Evolutionary conservation across 2,797 vertebrate genomes (phyloP), one percentile per base, ranked within the genome.

Genomic region (Cryptoblepharus egeriae): DNA sequence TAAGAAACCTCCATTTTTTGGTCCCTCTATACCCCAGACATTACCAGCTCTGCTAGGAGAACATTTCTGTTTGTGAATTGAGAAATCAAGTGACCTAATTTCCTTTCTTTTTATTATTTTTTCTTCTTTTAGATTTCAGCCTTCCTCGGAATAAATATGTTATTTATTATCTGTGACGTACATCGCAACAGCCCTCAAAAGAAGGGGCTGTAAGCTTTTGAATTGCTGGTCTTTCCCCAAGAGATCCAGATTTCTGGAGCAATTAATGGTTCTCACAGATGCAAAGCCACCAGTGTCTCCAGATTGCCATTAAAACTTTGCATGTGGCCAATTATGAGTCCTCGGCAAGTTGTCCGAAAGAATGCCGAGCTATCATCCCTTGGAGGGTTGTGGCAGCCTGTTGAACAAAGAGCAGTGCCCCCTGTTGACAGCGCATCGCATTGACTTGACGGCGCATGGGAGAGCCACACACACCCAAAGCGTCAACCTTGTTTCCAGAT

Each of bases 1-100:
- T 58, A n/a, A 42, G 10, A 49, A 32, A 12, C 52, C 87, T 80
- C 60, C 68, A 82, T 37, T 68, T 3, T 1, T 72, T 6, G 49
- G 49, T 55, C 63, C 82, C 86, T 58, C 65, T 64, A 26, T 16
- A 11, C 45, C 20, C 71, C 82, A 68, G 85, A 81, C 82, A 10
- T 91, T 85, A 71, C 88, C 22, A 20, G 73, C 84, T 80, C 80
- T 61, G 73, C 88, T 67, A 79, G 82, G 91, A 89, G 35, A 65
- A 52, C 37, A 88, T 88, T 77, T 88, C 35, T 77, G 8, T 85
- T 89, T 90, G 80, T 52, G 84, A 82, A 90, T n/a, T 77, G 82
- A 88, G 82, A 87, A 90, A 89, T 92, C 84, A 81, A 85, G 88
- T 88, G 88, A 93, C 85, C 87, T 93, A 83, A 94, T 92, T 92